Conservation (phyloP, 2,113 vertebrate species). For the Antechinus flavipes region DNA sequence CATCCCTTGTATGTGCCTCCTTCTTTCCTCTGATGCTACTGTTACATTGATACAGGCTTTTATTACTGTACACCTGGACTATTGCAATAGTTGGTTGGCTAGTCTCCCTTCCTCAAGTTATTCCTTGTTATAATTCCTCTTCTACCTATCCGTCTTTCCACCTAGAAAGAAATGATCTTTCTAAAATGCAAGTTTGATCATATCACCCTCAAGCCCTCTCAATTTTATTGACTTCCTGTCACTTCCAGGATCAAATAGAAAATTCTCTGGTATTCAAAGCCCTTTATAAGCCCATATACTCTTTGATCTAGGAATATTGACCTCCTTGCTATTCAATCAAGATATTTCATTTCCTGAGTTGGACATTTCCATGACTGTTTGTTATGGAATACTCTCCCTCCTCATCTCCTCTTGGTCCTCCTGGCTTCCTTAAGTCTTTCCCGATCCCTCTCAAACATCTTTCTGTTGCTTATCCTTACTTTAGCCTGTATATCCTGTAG, state of each 20-base stretch:
- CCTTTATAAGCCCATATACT: not conserved
- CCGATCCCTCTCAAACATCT: not conserved
- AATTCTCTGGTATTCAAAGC: not conserved
- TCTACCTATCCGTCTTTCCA: not conserved
- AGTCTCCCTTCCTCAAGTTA: not conserved
- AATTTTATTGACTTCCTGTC: not conserved
- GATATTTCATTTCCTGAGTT: not conserved
- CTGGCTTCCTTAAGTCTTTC: not conserved
- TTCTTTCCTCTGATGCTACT: not conserved
- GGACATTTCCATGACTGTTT: not conserved
- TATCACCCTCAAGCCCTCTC: not conserved
- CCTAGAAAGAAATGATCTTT: not conserved
- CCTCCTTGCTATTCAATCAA: not conserved
- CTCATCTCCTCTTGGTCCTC: not conserved
- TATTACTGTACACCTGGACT: not conserved
- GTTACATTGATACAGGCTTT: not conserved
- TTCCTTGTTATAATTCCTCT: not conserved
- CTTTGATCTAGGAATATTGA: not conserved
- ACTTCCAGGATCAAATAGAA: not conserved
- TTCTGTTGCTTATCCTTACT: not conserved
- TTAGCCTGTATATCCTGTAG: not conserved
- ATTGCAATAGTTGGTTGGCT: not conserved
- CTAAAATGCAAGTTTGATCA: not conserved
- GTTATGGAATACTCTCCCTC: not conserved
- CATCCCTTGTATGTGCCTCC: not conserved